Evolutionary conservation across 1,140 invertebrate genomes (phyloP), one percentile per base, ranked within the genome.

Genomic region (Pseudomyrmex dendroicus): DNA sequence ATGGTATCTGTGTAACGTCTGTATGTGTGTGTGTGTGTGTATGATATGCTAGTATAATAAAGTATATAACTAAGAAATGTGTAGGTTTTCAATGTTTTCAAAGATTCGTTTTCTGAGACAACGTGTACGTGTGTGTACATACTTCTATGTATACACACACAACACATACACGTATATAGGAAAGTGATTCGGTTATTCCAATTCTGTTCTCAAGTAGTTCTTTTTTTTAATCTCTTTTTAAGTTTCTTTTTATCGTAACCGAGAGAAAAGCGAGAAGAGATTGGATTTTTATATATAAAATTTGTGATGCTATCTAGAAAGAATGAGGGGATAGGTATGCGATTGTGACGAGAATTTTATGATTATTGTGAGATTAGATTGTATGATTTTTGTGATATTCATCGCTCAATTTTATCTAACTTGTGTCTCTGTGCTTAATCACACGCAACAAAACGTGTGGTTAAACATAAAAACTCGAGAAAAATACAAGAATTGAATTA

Each of bases 271-370:
- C 88, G 87, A 82, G 87, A 82, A 76, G 68, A 89, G 86, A 78
- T 88, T 90, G 7, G 35, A 35, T 74, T 90, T 91, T 84, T 25
- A 25, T 3, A 84, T 91, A 91, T 89, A 91, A 93, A 92, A 92
- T 91, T 82, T 84, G 85, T 89, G 84, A 76, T 92, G 88, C 87
- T 92, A 89, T 87, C 88, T 91, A 88, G 85, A 89, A 68, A 89
- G 70, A 86, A 87, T 80, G 64, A 84, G 52, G 44, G 44, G 25
- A 89, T 86, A 86, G 66, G 87, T 90, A 78, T 88, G 83, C 67
- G 76, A 66, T 70, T 15, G 76, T 89, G 84, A 90, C 80, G 89
- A 88, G 56, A 89, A 61, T 82, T 84, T 76, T 86, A 86, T 89
- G 84, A 82, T 35, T 35, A 35, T 35, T 35, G 5, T 88, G 82